These are phyloP conservation scores for Cyaniris semiargus DNA, from an alignment of 2,888 invertebrate genomes.

Conservation along the genomic window DNA sequence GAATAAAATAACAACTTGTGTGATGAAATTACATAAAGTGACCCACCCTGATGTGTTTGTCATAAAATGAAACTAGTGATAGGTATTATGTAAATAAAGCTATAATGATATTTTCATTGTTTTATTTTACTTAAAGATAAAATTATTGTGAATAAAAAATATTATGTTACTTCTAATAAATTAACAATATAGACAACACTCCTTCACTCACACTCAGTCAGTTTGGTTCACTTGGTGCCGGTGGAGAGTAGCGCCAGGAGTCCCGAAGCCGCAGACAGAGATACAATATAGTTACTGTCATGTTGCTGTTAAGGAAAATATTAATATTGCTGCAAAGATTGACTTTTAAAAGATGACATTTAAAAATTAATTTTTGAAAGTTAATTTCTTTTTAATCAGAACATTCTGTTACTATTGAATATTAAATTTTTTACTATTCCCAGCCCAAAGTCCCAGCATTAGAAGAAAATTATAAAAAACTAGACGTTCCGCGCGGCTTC, in stretches of 20 bases:
- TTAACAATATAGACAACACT: slow-evolving; percentile 45
- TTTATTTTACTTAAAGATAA: slow-evolving; percentile 30
- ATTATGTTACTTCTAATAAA: slow-evolving; percentile 32
- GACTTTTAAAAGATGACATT: too few species aligned
- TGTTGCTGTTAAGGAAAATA: slow-evolving; percentile 40
- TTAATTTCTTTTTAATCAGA: too few species aligned
- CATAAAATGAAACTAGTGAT: slow-evolving; percentile 13
- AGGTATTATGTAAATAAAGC: slow-evolving; percentile 20
- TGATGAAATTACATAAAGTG: slow-evolving; percentile 24
- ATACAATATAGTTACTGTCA: slow-evolving; percentile 92
- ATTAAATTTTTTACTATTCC: too few species aligned
- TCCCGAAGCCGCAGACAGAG: slow-evolving; percentile 93
- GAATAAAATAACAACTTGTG: neutral
- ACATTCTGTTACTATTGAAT: too few species aligned
- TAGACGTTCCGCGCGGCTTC: too few species aligned
- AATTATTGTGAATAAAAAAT: slow-evolving; percentile 30
- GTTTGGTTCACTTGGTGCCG: slow-evolving; percentile 83
- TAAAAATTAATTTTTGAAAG: too few species aligned
- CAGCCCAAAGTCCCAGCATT: too few species aligned
- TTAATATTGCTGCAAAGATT: neutral
- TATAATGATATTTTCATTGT: slow-evolving; percentile 21
- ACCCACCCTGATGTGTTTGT: slow-evolving; percentile 27
- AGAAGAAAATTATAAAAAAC: too few species aligned
- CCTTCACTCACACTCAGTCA: slow-evolving; percentile 39
- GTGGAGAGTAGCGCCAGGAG: slow-evolving; percentile 97